phyloP scores from a whole-genome alignment of 2,888 invertebrate species.

The Elaeidobius kamerunicus region DNA sequence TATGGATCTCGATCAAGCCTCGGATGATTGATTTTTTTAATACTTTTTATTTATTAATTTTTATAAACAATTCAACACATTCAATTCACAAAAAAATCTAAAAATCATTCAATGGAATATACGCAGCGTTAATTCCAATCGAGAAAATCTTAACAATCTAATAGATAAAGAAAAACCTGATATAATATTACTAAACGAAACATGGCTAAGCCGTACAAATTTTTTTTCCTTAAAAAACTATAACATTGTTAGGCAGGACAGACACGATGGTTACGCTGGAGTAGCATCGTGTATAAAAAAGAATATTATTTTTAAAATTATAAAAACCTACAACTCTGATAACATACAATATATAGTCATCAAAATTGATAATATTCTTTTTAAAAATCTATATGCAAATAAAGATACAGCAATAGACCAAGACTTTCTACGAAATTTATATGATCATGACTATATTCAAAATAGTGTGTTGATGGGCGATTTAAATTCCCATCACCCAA shows the following conservation, averaged over 20 bases:
- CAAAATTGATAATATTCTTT: not conserved
- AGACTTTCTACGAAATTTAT: not conserved
- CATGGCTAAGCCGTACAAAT: constrained; percentile 5
- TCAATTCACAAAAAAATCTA: not conserved
- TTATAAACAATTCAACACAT: not conserved
- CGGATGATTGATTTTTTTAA: not conserved
- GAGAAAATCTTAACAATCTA: constrained; percentile 3
- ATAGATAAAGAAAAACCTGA: constrained; percentile 10
- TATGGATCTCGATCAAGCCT: not conserved
- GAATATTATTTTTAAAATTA: not conserved
- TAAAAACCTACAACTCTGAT: not conserved
- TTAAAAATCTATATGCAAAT: not conserved
- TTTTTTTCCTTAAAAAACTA: constrained; percentile 7
- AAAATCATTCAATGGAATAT: constrained; percentile 17
- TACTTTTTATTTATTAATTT: not conserved
- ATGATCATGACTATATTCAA: not conserved
- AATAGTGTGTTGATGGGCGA: constrained; percentile 3
- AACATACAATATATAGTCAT: constrained; percentile 1
- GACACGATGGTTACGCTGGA: constrained; percentile 4
- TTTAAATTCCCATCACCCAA: constrained; percentile 2
- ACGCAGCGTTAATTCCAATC: constrained; percentile 8
- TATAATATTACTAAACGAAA: constrained; percentile 11
- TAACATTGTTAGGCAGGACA: constrained; percentile 9
- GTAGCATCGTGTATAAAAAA: constrained; percentile 8
- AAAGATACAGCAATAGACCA: not conserved